Evolutionary conservation across 2,888 invertebrate genomes (phyloP), one percentile per base, ranked within the genome.

Genomic region (Meliscaeva auricollis): DNA sequence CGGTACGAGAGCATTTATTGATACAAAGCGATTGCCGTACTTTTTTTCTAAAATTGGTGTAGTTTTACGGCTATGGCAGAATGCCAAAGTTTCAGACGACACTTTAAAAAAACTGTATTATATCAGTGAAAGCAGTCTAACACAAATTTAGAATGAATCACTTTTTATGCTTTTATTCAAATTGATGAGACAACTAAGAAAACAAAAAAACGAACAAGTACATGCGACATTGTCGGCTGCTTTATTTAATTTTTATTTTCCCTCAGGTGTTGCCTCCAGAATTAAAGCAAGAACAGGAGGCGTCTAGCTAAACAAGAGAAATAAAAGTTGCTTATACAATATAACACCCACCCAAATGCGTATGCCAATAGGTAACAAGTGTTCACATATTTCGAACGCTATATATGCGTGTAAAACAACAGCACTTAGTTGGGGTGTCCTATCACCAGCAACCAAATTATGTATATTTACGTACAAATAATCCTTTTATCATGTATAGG

Each of bases 401-500:
- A 48, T 76, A 64, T 73, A 76, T 58, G 62, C 81, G 50, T 81
- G 81, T 84, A 76, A 3, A 76, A 80, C 80, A 84, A 80, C 75
- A 84, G 72, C 80, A 76, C 60, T 84, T 84, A 69, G 68, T 56
- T 69, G 72, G 76, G 69, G 68, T 64, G 17, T 81, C 76, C 81
- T 77, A 76, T 81, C 85, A 64, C 76, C 76, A 56, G 68, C 75
- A 84, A 69, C 76, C 41, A 82, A 87, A 81, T 87, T 74, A 87
- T 78, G 74, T 78, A 78, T 87, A 82, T 87, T 87, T 87, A 74
- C 77, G 77, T 70, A 82, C 82, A 87, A 82, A 82, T 87, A 87
- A 87, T 78, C 87, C 82, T 82, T 87, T 87, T 82, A 81, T 85
- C 76, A 81, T 80, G 73, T 84, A n/a, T n/a, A n/a, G n/a, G n/a